These are phyloP conservation scores for Pelecanus crispus DNA, from an alignment of 2,113 vertebrate genomes.

Conservation along the genomic window DNA sequence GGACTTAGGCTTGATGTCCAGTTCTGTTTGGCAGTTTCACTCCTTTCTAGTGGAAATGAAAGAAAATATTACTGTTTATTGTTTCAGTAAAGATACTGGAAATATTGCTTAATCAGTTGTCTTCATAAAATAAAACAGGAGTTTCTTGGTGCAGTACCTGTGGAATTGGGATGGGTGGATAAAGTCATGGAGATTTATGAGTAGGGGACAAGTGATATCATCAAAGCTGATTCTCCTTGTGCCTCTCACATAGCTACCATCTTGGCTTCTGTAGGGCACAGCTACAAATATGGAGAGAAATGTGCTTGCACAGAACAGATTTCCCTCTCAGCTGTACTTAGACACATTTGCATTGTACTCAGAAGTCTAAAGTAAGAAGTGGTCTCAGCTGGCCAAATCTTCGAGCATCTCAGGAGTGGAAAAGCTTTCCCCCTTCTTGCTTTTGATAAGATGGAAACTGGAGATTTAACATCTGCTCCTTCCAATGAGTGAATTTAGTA, in stretches of 20 bases:
- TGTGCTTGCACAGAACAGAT: background rate
- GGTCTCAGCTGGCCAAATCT: conserved; percentile 33
- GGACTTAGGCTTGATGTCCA: background rate
- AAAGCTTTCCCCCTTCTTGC: background rate
- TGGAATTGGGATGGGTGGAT: background rate
- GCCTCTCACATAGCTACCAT: background rate
- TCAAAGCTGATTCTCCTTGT: background rate
- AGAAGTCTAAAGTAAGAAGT: background rate
- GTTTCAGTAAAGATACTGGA: background rate
- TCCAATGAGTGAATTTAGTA: background rate
- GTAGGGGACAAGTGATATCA: background rate
- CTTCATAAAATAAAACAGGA: background rate
- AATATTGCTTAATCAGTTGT: background rate
- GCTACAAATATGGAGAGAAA: background rate
- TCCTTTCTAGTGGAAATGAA: background rate
- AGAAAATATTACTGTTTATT: background rate
- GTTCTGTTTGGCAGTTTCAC: background rate
- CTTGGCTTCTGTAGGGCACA: background rate
- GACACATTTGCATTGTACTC: conserved; percentile 15
- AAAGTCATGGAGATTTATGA: background rate
- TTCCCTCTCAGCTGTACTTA: background rate
- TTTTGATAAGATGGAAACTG: background rate
- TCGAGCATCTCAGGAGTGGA: background rate
- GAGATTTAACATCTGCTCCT: conserved; percentile 32
- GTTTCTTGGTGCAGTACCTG: background rate